Base-by-base conservation (phyloP, 1,140 invertebrate genomes). In the Catajapyx aquilonaris region DNA sequence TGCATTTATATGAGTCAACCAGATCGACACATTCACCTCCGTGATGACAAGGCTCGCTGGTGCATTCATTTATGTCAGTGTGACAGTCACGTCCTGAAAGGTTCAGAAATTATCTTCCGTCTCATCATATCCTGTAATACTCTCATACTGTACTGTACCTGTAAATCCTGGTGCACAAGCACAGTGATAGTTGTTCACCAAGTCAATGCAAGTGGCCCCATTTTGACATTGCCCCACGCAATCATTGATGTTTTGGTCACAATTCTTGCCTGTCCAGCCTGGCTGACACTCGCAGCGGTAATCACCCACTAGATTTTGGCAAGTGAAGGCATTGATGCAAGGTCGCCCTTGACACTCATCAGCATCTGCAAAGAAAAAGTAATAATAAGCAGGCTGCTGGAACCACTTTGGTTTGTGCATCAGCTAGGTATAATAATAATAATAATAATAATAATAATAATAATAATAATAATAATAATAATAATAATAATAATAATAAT, bases 191-290 rank as follows among this genome's bases (percentile, higher is more conserved):
- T 78, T 76, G 48, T 83, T 75, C 35, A 81, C 72, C 16, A 76
- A 59, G 55, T 91, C 81, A 41, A 78, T 73, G 58, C 86, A 91
- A 1, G 74, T 76, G 5, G 81, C 84, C 13, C 76, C 79, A 58
- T 91, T 75, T 43, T 74, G 65, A 57, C 85, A 93, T 48, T 86
- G 85, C 2, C 77, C 78, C 5, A 72, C 65, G 58, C 90, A 95
- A 53, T 80, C 80, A 54, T 86, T 72, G 51, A 90, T 84, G 55
- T 90, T 85, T 47, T 76, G 68, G 46, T 80, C 75, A 59, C 87
- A 94, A 45, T 80, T 75, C 53, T 79, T 75, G 15, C 71, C 84
- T 5, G 71, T 76, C 80, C 88, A 96, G 17, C 90, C 84, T 34
- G 73, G 69, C 25, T 73, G 61, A 55, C 80, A 77, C 44, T 72